Base-by-base conservation (phyloP, 2,797 vertebrate species). In the Adrianichthys oophorus region DNA sequence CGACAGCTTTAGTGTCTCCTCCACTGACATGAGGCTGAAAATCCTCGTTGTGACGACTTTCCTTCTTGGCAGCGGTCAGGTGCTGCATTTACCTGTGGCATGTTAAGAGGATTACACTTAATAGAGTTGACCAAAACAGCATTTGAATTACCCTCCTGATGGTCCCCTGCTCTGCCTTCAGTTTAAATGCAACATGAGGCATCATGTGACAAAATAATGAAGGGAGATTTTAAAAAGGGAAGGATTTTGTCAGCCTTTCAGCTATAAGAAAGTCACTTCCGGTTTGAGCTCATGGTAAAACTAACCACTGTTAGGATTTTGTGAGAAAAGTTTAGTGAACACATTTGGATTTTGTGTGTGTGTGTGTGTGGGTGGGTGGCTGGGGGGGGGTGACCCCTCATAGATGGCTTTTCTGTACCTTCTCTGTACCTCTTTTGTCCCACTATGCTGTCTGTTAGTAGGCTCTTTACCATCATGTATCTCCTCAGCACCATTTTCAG, bases 21-120 rank as follows among this genome's bases (percentile, higher is more conserved):
- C 21, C 3, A 15, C 21, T 58, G 66, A 65, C 65, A 77, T 48
- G 29, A 7, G 56, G 15, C 56, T 51, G 41, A 53, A 65, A 78
- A 65, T 49, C 53, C 54, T 70, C 45, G 16, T 49, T 12, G 10
- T 16, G 19, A 56, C 58, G 45, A 46, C 17, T 69, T 71, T 80
- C 63, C 50, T 63, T 56, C 61, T 76, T 62, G 71, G 68, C 48
- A 78, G 68, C 62, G 19, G 49, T 19, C 1, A 26, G 53, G 59
- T 54, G 67, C 42, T 65, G 56, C 57, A 61, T 65, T 77, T 57
- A 70, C 72, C 51, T 80, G 56, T 44, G 53, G 45, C 1, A 5
- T n/a, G 16, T 56, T 50, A 60, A 63, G 41, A 48, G 62, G 71
- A 80, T 88, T 82, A 78, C 64, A 74, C 69, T 77, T 80, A 78